These are phyloP conservation scores for Muscicapa striata DNA, from an alignment of 2,797 vertebrate genomes.

Conservation along the genomic window DNA sequence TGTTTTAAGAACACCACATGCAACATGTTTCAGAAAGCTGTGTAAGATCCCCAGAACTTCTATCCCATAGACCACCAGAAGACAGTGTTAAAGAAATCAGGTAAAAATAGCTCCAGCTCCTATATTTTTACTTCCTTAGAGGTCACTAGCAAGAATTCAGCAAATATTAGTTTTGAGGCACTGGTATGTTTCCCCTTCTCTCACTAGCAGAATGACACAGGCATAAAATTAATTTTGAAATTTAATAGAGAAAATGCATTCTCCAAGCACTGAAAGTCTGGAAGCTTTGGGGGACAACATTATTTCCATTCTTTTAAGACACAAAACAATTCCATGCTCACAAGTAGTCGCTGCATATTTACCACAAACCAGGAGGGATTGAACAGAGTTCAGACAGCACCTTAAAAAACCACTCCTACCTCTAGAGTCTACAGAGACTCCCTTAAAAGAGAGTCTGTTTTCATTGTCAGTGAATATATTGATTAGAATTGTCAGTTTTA, in stretches of 20 bases:
- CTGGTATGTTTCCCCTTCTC: background rate
- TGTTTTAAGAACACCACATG: background rate
- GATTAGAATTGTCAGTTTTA: background rate
- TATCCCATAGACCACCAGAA: background rate
- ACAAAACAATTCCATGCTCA: background rate
- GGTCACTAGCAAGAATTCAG: background rate
- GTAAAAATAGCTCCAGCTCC: background rate
- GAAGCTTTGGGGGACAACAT: background rate
- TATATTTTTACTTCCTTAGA: background rate
- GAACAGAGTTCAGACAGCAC: slow-evolving; percentile 19
- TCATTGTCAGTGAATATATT: background rate
- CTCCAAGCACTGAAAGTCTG: background rate
- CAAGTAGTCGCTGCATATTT: background rate
- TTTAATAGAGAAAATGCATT: background rate
- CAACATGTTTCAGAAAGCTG: background rate
- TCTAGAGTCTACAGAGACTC: background rate
- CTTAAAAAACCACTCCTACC: background rate
- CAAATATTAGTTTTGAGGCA: background rate
- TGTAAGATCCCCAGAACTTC: background rate
- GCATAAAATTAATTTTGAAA: background rate
- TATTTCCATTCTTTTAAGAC: background rate
- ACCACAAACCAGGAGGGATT: background rate
- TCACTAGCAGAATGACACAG: background rate
- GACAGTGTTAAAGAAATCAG: background rate
- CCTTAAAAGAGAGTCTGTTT: background rate